Percentiles rank a stretch among this genome's conserved stretches.
Conservation (phyloP, 2,797 vertebrate genomes). For the Anabas testudineus region DNA sequence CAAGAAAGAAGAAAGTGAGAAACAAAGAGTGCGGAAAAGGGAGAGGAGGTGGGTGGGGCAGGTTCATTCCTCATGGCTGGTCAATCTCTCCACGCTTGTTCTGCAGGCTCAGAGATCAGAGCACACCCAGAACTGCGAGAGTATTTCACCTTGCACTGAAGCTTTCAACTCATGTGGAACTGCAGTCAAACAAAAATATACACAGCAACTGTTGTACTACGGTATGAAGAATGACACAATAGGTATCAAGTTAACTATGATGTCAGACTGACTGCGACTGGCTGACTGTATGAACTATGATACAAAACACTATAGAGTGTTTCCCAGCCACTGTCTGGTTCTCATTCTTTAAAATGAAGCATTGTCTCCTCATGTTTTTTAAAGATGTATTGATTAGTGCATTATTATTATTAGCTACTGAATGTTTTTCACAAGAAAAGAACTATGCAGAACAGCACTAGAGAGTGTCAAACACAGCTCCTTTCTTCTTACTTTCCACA, state of each 20-base stretch:
- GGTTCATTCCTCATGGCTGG: slow-evolving; percentile 49
- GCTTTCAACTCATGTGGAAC: background rate
- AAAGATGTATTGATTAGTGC: too few relatives aligned
- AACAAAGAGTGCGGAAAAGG: slow-evolving; percentile 20
- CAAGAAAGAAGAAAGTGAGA: background rate
- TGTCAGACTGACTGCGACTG: slow-evolving; percentile 9
- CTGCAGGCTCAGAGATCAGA: slow-evolving; percentile 43
- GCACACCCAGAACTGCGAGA: slow-evolving; percentile 37
- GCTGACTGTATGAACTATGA: background rate
- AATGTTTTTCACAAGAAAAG: too few relatives aligned
- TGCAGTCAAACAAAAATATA: slow-evolving; percentile 1
- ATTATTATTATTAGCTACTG: too few relatives aligned
- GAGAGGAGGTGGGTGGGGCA: slow-evolving; percentile 54
- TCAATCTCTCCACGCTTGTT: slow-evolving; percentile 34
- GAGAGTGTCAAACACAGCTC: too few relatives aligned
- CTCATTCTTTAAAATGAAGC: background rate
- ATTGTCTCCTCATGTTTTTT: too few relatives aligned
- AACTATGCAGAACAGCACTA: too few relatives aligned
- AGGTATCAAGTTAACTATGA: slow-evolving; percentile 12
- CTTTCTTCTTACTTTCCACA: too few relatives aligned
- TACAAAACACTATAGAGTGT: too few relatives aligned
- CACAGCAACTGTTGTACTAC: slow-evolving; percentile 7
- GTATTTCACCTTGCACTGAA: slow-evolving; percentile 43
- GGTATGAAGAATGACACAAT: slow-evolving; percentile 2
- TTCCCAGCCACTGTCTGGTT: background rate